Base-by-base conservation (phyloP, 2,797 vertebrate genomes). In the Cyclopterus lumpus region DNA sequence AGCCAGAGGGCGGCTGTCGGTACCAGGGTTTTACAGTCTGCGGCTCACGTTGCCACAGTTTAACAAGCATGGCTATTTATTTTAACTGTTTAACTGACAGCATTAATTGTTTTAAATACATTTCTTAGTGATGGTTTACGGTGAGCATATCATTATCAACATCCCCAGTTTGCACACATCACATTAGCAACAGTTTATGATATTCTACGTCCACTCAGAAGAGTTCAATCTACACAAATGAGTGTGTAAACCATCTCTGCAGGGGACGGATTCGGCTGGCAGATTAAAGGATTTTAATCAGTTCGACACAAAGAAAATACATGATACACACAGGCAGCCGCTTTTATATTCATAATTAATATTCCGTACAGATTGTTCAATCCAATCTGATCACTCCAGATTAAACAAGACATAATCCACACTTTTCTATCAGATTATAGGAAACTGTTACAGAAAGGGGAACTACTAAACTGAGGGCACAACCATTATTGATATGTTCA, bases 291-390 rank as follows among this genome's bases (percentile, higher is more conserved):
- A 59, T 64, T 22, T 64, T 26, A 70, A 58, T 77, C 44, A 65
- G 24, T 46, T 4, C 34, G 14, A 40, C 59, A 54, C 40, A 30
- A 54, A 53, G 38, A 24, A 30, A 71, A 42, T 5, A 22, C 34
- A 42, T 40, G 18, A 53, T 15, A 15, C 71, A 55, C 30, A 49
- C 44, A 60, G 6, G n/a, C 54, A 64, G 32, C 34, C 14, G 0
- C 36, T 73, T 73, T 58, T 38, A 57, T 79, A 61, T 68, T 40
- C 40, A 42, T 58, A 73, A 64, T 63, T 68, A 20, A 79, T 68
- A 57, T 58, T 62, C 48, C 62, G 64, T 69, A n/a, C 48, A 72
- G 55, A 57, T 57, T 48, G 62, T 73, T 55, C 11, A 26, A 62
- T 78, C 63, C 24, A 67, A 38, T 61, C 78, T 55, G 60, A 42